These are phyloP conservation scores for Pachliopta kotzebuea DNA, from an alignment of 2,888 invertebrate species.

Conservation along the genomic window DNA sequence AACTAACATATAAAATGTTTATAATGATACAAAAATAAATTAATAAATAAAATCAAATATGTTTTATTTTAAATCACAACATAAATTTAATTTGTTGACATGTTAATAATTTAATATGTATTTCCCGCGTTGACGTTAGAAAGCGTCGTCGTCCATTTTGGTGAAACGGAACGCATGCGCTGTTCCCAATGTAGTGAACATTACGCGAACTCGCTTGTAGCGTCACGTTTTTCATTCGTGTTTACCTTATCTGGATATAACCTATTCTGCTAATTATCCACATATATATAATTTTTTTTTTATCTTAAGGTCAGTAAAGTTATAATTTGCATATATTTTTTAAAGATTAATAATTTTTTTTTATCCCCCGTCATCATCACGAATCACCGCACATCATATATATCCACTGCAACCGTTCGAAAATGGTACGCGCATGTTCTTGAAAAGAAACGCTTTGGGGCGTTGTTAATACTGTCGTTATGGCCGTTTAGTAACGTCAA, in stretches of 20 bases:
- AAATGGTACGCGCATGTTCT: slow-evolving; percentile 11
- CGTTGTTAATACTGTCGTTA: slow-evolving; percentile 57
- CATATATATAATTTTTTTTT: slow-evolving; percentile 5
- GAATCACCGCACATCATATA: not conserved
- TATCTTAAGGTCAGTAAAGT: slow-evolving; percentile 16
- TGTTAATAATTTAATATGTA: too few species aligned
- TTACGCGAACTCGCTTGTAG: slow-evolving; percentile 5
- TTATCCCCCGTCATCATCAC: not conserved
- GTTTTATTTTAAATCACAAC: too few species aligned
- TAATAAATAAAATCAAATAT: too few species aligned
- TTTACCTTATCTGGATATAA: slow-evolving; percentile 15
- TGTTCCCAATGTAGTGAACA: slow-evolving; percentile 12
- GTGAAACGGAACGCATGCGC: slow-evolving; percentile 25
- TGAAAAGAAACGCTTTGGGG: slow-evolving; percentile 43
- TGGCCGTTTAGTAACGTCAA: slow-evolving; percentile 64
- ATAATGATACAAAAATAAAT: too few species aligned
- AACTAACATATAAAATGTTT: too few species aligned
- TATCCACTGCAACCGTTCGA: not conserved
- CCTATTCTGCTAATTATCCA: slow-evolving; percentile 7
- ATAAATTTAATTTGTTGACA: too few species aligned
- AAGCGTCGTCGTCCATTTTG: slow-evolving; percentile 14
- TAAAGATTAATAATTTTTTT: not conserved
- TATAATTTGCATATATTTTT: not conserved
- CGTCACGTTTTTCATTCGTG: slow-evolving; percentile 20
- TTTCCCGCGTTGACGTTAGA: too few species aligned